Evolutionary conservation across 1,140 invertebrate species (phyloP).

Genomic region (Battus philenor): DNA sequence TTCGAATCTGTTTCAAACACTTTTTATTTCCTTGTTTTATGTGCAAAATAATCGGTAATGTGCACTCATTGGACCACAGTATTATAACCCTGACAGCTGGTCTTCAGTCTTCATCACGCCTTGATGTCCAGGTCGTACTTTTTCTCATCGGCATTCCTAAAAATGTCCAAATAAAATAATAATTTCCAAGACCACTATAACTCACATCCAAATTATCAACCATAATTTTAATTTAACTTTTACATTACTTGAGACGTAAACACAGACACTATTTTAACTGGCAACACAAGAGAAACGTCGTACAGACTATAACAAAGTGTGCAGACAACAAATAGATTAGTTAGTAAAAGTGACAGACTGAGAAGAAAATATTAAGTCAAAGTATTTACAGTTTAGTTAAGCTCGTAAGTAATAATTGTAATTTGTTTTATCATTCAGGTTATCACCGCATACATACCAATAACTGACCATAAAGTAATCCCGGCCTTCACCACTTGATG

Average conservation of each 20-base stretch:
- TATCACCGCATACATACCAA: slow-evolving; percentile 56
- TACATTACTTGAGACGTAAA: too few species aligned
- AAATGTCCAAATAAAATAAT: slow-evolving; percentile 33
- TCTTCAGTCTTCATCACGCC: slow-evolving; percentile 34
- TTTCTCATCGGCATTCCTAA: slow-evolving; percentile 64
- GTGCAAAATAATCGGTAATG: too few species aligned
- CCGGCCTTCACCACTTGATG: slow-evolving; percentile 41
- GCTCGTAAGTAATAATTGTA: background rate
- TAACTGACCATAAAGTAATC: slow-evolving; percentile 53
- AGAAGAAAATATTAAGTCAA: too few species aligned
- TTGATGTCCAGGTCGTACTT: slow-evolving; percentile 61
- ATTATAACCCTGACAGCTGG: background rate
- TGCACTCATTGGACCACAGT: background rate
- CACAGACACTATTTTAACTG: background rate
- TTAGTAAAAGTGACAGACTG: slow-evolving; percentile 5
- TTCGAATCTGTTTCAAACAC: too few species aligned
- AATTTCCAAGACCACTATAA: background rate
- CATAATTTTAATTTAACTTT: too few species aligned
- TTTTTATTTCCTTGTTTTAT: too few species aligned
- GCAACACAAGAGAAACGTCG: background rate
- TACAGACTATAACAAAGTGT: slow-evolving; percentile 1
- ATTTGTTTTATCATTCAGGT: background rate
- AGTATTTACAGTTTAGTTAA: background rate
- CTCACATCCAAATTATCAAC: background rate
- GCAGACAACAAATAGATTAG: slow-evolving; percentile 3